phyloP scores from a whole-genome alignment of 1,140 invertebrate genomes.

The Formica exsecta region DNA sequence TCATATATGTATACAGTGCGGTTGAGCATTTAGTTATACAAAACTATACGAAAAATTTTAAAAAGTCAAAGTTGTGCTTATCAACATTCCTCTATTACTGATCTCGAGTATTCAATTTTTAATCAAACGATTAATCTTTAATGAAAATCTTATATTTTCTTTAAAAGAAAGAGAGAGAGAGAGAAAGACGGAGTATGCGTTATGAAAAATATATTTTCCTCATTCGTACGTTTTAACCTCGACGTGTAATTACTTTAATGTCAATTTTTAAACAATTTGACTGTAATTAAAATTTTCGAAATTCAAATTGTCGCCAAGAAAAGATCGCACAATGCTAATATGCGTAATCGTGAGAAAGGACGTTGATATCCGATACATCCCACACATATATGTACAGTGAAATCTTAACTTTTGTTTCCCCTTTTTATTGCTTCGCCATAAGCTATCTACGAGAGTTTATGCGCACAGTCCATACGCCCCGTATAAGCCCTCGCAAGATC shows the following conservation, averaged over 20 bases:
- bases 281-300: background rate
- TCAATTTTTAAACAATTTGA: background rate
- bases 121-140: background rate
- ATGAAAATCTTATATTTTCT: conserved; percentile 3
- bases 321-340: background rate
- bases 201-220: background rate
- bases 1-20: background rate
- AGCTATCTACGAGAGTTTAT: conserved; percentile 47
- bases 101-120: background rate
- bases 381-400: background rate
- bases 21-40: conserved; percentile 3
- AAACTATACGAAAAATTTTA: background rate
- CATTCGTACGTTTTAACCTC: background rate
- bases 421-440: conserved; percentile 53
- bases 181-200: too few relatives aligned
- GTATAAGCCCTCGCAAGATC: conserved; percentile 47
- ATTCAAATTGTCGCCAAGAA: background rate
- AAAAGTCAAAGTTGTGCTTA: background rate
- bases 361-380: conserved; percentile 37
- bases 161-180: too few relatives aligned
- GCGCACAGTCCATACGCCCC: conserved; percentile 30
- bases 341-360: conserved; percentile 17
- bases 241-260: background rate
- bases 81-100: background rate
- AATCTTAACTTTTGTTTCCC: conserved; percentile 51